Conservation (phyloP, 2,113 vertebrate genomes). For the rat (Rattus norvegicus) region DNA sequence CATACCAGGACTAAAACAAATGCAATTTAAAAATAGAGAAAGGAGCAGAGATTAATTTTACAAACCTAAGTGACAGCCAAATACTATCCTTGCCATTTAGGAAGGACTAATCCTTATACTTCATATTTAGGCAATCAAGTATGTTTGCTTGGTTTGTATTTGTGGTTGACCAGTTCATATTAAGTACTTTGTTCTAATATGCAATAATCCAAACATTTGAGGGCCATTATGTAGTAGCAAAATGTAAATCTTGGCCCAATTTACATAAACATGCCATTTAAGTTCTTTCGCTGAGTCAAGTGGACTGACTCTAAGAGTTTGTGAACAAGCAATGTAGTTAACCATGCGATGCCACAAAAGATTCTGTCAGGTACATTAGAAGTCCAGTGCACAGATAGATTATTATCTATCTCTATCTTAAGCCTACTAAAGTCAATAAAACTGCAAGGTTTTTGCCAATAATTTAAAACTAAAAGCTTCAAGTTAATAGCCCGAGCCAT, state of each 20-base stretch:
- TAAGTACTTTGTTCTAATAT: background rate
- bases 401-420: background rate
- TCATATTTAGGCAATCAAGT: background rate
- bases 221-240: background rate
- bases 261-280: background rate
- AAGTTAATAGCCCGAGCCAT: background rate
- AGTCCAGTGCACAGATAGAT: constrained; percentile 32
- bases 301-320: background rate
- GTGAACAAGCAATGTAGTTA: background rate
- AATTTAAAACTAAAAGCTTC: background rate
- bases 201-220: background rate
- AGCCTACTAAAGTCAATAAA: background rate
- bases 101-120: background rate
- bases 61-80: background rate
- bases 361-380: constrained; percentile 48
- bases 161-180: background rate
- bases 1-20: background rate
- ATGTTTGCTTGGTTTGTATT: background rate
- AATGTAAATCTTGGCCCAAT: background rate
- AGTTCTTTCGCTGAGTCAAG: background rate
- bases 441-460: background rate
- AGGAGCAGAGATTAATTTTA: background rate
- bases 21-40: background rate
- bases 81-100: background rate
- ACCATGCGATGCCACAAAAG: background rate